Percentiles rank a stretch among this genome's conserved stretches.
Conservation (phyloP, 1,140 invertebrate species). For the Cotesia glomerata region DNA sequence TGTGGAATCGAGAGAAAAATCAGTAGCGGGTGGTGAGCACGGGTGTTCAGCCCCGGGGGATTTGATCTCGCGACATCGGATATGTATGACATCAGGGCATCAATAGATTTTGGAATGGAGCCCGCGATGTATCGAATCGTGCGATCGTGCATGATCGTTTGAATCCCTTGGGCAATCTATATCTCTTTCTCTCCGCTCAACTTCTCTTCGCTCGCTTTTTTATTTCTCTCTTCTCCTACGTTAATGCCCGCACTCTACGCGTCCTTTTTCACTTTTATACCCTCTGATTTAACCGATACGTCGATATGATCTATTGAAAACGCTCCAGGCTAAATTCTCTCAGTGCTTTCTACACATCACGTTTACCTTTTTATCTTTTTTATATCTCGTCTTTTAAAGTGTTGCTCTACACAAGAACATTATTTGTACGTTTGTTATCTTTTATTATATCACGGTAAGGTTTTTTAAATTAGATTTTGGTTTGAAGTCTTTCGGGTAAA, state of each 20-base stretch:
- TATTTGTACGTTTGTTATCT: too few species aligned
- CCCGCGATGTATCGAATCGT: slow-evolving; percentile 35
- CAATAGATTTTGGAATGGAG: slow-evolving; percentile 36
- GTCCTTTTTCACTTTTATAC: slow-evolving; percentile 7
- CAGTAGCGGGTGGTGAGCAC: not conserved
- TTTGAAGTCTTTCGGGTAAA: too few species aligned
- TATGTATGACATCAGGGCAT: slow-evolving; percentile 38
- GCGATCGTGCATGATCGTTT: slow-evolving; percentile 35
- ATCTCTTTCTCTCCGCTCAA: not conserved
- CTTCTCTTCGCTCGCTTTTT: too few species aligned
- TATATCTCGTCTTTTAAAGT: too few species aligned
- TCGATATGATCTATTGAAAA: not conserved
- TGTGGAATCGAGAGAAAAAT: slow-evolving; percentile 10
- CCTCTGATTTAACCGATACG: not conserved
- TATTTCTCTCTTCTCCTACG: not conserved
- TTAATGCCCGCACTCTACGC: slow-evolving; percentile 22
- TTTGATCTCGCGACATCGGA: slow-evolving; percentile 22
- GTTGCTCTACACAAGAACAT: too few species aligned
- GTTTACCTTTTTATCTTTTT: not conserved
- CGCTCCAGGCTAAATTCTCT: not conserved
- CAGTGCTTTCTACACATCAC: slow-evolving; percentile 10
- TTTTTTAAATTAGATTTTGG: too few species aligned
- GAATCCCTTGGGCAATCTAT: slow-evolving; percentile 28
- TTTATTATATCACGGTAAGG: too few species aligned
- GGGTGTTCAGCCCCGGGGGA: slow-evolving; percentile 6